These are phyloP conservation scores for silkworm (Bombyx mori) DNA, from an alignment of 1,140 invertebrate species.

Conservation along the genomic window DNA sequence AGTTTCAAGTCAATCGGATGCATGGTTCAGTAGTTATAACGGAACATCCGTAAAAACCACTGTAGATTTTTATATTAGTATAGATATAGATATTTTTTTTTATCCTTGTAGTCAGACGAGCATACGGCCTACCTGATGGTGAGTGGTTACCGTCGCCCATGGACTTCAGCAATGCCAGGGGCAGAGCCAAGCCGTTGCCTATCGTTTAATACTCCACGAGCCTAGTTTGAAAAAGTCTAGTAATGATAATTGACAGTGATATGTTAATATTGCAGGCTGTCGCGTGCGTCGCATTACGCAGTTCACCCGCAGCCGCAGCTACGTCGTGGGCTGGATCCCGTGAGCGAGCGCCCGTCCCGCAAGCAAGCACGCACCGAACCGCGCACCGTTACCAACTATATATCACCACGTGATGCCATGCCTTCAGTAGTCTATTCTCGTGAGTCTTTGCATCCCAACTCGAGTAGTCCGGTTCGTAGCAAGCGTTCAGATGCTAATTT, in stretches of 20 bases:
- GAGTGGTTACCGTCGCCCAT: too few species aligned
- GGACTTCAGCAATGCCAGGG: too few species aligned
- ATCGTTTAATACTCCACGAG: too few species aligned
- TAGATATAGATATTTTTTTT: too few species aligned
- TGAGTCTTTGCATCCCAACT: background rate
- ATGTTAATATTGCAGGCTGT: slow-evolving; percentile 32
- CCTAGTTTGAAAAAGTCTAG: background rate
- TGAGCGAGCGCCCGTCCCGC: slow-evolving; percentile 17
- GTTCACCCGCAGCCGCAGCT: slow-evolving; percentile 62
- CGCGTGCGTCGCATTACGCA: slow-evolving; percentile 49
- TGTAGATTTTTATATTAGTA: too few species aligned
- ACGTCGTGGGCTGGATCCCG: slow-evolving; percentile 62
- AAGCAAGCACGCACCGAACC: slow-evolving; percentile 14
- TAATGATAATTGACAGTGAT: background rate
- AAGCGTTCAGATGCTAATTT: background rate
- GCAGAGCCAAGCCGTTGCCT: too few species aligned
- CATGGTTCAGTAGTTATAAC: too few species aligned
- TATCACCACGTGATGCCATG: slow-evolving; percentile 9
- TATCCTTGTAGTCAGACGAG: too few species aligned
- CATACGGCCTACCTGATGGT: too few species aligned
- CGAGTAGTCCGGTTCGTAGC: background rate
- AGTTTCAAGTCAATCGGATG: too few species aligned
- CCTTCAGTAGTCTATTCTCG: background rate
- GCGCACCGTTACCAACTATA: slow-evolving; percentile 35
- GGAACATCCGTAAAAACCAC: too few species aligned